Base-by-base conservation (phyloP, 2,113 vertebrate species). In the Lanius ludovicianus region DNA sequence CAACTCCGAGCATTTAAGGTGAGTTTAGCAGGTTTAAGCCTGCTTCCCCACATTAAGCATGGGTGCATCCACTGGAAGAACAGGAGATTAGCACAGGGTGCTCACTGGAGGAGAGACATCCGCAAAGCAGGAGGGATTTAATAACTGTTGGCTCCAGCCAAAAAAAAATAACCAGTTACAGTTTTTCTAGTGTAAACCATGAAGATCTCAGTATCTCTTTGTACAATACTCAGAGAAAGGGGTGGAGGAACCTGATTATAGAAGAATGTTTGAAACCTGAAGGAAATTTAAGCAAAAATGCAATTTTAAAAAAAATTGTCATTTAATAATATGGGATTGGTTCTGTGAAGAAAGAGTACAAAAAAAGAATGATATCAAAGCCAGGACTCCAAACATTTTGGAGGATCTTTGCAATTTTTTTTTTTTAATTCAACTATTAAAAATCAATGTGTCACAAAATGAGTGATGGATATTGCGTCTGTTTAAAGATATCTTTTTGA, bases 41-140 rank as follows among this genome's bases (percentile, higher is more conserved):
- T 97, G 96, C 92, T 97, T 95, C 94, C 95, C 70, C 55, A 57
- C 90, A 96, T 95, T 97, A 97, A 28, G 87, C 63, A 96, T 88
- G 94, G 95, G 14, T 91, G 94, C 93, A 55, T 90, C 93, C 41
- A 59, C 90, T 96, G 93, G 93, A 96, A 95, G 87, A 95, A 90
- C 70, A 90, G 86, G 91, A 91, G 92, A 93, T 95, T 94, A 96
- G 63, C 85, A 73, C 78, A 74, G 1, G 33, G 50, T 90, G 93
- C 87, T 97, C 91, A 90, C 84, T 86, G 90, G 42, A 83, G 85
- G 90, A 90, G 84, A 94, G 60, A 90, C 57, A 96, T 77, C 67
- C 0, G 4, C 88, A 68, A 37, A 75, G 80, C 88, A 71, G 79
- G 68, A 80, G 33, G 52, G 79, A 76, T 94, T 95, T 91, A 78